A percentile compares a stretch with the other conserved stretches of the same genome.
These are phyloP conservation scores for Drosophila pandora DNA, from an alignment of 1,140 invertebrate genomes.

Conservation along the genomic window DNA sequence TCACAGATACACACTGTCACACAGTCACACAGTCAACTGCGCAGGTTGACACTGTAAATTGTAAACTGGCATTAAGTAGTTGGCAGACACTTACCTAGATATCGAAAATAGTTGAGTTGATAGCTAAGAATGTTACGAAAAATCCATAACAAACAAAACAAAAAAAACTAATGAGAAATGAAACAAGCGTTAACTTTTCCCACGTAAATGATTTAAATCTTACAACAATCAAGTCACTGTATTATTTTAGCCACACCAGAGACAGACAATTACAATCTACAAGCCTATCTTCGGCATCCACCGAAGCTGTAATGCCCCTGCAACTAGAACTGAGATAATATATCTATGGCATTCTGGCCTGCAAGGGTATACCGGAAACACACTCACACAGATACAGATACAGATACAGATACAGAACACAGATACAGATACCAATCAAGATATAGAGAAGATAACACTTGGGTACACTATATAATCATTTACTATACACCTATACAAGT, in stretches of 20 bases:
- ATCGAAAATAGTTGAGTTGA: slow-evolving; percentile 48
- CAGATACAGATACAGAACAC: slow-evolving; percentile 10
- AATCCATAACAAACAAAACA: slow-evolving; percentile 13
- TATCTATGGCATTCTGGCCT: slow-evolving; percentile 1
- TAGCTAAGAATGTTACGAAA: slow-evolving; percentile 36
- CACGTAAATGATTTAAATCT: slow-evolving; percentile 70
- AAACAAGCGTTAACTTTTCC: slow-evolving; percentile 78
- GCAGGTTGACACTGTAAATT: slow-evolving; percentile 61
- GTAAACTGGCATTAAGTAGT: slow-evolving; percentile 66
- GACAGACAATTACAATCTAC: slow-evolving; percentile 34
- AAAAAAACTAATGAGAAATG: not conserved
- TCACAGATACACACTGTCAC: slow-evolving; percentile 21
- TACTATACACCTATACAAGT: slow-evolving; percentile 43
- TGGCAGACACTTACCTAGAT: slow-evolving; percentile 35
- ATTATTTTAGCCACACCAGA: slow-evolving; percentile 60
- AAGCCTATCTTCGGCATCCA: slow-evolving; percentile 37
- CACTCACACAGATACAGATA: slow-evolving; percentile 7
- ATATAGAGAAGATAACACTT: slow-evolving; percentile 19
- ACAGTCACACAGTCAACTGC: slow-evolving; percentile 8
- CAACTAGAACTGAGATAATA: not conserved
- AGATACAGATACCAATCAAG: not conserved
- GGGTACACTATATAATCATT: slow-evolving; percentile 53
- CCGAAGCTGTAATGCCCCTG: slow-evolving; percentile 27
- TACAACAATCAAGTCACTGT: slow-evolving; percentile 68
- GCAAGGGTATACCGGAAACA: slow-evolving; percentile 10